Percentiles rank a stretch among this genome's conserved stretches.
phyloP scores from a whole-genome alignment of 2,888 invertebrate genomes.

The Hypomecis punctinalis region DNA sequence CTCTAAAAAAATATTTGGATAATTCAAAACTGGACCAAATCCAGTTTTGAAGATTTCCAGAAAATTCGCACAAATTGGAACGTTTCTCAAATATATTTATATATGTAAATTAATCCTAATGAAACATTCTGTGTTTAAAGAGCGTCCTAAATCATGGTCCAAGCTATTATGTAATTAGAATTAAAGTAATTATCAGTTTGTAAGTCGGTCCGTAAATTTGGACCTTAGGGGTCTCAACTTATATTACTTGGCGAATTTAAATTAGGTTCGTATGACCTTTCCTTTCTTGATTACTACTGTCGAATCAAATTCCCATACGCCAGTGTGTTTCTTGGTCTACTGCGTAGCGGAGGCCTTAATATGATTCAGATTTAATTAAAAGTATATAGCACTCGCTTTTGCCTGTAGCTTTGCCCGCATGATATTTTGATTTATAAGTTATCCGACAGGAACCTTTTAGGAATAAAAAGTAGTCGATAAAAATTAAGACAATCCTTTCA shows the following conservation, averaged over 20 bases:
- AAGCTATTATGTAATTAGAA: constrained; percentile 25
- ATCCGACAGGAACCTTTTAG: too few species aligned
- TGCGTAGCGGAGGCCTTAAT: constrained; percentile 15
- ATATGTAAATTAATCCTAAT: background rate
- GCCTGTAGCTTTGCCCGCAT: too few species aligned
- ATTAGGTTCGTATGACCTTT: constrained; percentile 49
- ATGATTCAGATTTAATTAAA: constrained; percentile 15
- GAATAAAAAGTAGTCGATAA: too few species aligned
- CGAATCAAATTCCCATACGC: constrained; percentile 34
- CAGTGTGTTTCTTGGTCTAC: constrained; percentile 23
- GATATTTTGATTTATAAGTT: too few species aligned
- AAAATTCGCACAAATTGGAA: too few species aligned
- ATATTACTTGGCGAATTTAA: constrained; percentile 64
- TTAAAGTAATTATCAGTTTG: constrained; percentile 37
- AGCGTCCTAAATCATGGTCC: constrained; percentile 9
- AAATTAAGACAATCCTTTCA: too few species aligned
- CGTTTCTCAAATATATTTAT: too few species aligned
- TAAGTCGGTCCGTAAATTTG: constrained; percentile 31
- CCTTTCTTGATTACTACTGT: constrained; percentile 45
- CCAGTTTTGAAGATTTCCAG: too few species aligned
- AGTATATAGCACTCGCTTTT: background rate
- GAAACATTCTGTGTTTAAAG: background rate
- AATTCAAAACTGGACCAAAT: too few species aligned
- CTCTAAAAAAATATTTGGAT: too few species aligned
- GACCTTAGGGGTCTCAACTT: constrained; percentile 59